phyloP scores from a whole-genome alignment of 2,113 vertebrate genomes.

The Anas platyrhynchos region DNA sequence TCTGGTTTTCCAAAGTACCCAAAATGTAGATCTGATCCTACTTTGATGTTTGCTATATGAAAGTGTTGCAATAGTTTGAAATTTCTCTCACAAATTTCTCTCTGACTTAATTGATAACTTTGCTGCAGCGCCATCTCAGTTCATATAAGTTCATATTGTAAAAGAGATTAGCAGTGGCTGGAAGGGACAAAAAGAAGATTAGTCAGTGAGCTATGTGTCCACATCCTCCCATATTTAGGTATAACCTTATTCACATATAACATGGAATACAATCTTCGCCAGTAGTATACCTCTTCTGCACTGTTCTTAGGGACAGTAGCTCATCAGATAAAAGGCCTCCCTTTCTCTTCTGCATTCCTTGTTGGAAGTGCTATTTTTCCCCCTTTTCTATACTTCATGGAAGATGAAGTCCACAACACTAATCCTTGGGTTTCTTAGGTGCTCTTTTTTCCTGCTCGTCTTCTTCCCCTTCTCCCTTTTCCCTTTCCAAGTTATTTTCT shows the following conservation, averaged over 20 bases:
- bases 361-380: background rate
- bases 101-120: background rate
- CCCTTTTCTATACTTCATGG: background rate
- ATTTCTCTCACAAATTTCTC: background rate
- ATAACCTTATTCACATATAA: background rate
- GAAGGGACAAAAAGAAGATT: background rate
- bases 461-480: background rate
- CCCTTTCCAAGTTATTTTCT: background rate
- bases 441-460: background rate
- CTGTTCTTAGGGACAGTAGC: background rate
- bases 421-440: background rate
- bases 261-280: background rate
- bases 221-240: background rate
- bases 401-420: background rate
- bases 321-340: background rate
- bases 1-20: background rate
- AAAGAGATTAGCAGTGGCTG: background rate
- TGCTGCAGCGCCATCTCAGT: background rate
- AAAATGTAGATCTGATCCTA: background rate
- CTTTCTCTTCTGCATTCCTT: background rate
- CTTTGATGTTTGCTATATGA: background rate
- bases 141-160: background rate
- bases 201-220: background rate
- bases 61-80: background rate
- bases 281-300: background rate